Percentiles rank a stretch among this genome's conserved stretches.
Evolutionary conservation across 2,113 vertebrate species (phyloP).

Genomic region (Siniperca knerii): DNA sequence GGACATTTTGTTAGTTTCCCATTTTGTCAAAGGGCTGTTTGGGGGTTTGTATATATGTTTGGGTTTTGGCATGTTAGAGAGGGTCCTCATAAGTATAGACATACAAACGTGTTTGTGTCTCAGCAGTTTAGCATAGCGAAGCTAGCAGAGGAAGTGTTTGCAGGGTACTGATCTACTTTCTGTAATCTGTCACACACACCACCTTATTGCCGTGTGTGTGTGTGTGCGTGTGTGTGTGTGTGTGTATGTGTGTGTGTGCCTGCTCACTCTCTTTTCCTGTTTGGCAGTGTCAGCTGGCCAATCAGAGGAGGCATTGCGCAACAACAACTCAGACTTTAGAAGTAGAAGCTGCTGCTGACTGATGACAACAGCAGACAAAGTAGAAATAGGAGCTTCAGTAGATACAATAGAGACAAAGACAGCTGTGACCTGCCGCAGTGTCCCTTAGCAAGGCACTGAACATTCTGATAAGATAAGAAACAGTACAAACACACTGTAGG

Average conservation of each 20-base stretch:
- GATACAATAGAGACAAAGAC: constrained; percentile 16
- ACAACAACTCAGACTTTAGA: constrained; percentile 2
- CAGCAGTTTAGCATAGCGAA: constrained; percentile 20
- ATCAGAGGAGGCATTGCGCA: constrained; percentile 24
- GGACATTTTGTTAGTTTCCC: not conserved
- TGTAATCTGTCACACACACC: constrained; percentile 32
- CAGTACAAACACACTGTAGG: constrained; percentile 11
- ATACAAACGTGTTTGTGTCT: not conserved
- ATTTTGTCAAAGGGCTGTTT: not conserved
- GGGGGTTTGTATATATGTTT: not conserved
- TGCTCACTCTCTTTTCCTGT: constrained; percentile 52
- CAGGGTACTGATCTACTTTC: constrained; percentile 24
- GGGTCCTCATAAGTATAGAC: not conserved
- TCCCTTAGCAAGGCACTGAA: constrained; percentile 2
- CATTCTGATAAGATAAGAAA: constrained; percentile 14
- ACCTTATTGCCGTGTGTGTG: not conserved
- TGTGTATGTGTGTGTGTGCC: not conserved
- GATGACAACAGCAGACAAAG: not conserved
- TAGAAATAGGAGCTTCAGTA: not conserved
- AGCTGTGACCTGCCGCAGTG: constrained; percentile 23
- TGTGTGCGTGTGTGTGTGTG: not conserved
- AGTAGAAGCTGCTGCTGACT: constrained; percentile 21
- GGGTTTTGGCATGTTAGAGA: not conserved
- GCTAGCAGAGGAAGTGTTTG: constrained; percentile 4
- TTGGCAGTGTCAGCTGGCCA: constrained; percentile 29